Percentiles rank a stretch among this genome's conserved stretches.
Conservation (phyloP, 2,113 vertebrate species). For the Cygnus atratus region DNA sequence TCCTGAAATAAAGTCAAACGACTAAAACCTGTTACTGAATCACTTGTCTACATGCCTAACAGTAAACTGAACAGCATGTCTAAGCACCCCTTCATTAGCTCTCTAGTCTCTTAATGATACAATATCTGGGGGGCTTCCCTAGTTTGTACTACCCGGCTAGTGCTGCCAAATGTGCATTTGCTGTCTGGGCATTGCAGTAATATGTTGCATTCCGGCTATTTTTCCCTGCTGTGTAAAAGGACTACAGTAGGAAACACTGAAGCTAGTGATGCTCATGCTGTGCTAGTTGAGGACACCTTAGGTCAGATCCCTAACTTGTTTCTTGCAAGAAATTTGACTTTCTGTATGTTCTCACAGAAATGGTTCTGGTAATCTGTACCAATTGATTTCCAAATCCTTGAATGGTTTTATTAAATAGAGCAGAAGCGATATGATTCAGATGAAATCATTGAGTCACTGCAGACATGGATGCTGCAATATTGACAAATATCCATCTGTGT, state of each 20-base stretch:
- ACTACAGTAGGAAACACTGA: background rate
- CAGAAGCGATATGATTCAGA: background rate
- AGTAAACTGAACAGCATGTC: background rate
- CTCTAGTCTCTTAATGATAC: background rate
- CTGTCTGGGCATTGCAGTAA: accelerated
- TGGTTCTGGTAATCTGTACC: background rate
- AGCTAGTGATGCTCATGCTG: background rate
- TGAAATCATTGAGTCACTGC: background rate
- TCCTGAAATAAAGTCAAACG: background rate
- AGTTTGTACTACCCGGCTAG: background rate
- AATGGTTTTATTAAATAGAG: background rate
- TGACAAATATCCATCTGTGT: background rate
- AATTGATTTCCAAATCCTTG: background rate
- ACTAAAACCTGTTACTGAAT: background rate
- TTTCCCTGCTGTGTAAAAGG: background rate
- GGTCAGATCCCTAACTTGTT: background rate
- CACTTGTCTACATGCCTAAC: background rate
- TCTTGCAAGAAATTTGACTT: background rate
- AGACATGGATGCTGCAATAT: background rate
- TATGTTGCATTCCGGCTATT: background rate
- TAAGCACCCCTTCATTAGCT: background rate
- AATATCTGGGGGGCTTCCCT: background rate
- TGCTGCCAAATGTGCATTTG: accelerated
- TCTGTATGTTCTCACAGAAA: background rate
- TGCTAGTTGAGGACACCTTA: background rate